phyloP scores from a whole-genome alignment of 2,113 vertebrate genomes.

The Varanus komodoensis region DNA sequence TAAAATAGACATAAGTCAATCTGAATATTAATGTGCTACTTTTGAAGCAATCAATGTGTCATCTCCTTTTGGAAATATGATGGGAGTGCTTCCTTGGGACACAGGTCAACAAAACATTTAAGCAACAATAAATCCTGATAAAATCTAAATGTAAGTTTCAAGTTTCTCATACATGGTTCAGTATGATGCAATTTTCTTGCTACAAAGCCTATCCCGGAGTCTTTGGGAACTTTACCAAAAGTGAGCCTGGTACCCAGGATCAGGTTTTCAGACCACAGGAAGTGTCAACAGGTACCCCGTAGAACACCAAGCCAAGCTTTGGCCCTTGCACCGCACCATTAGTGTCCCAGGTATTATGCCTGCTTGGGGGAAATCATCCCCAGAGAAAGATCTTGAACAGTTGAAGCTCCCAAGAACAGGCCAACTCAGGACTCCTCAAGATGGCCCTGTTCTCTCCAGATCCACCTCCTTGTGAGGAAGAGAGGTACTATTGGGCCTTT shows the following conservation, averaged over 20 bases:
- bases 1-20: conserved; percentile 29
- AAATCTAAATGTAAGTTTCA: conserved; percentile 19
- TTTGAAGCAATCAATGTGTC: conserved; percentile 20
- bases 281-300: not conserved
- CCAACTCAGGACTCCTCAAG: no score
- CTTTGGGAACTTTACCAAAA: not conserved
- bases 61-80: not conserved
- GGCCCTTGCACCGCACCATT: not conserved
- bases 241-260: not conserved
- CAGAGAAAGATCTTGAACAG: no score
- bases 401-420: no score
- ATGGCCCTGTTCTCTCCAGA: no score
- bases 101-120: conserved; percentile 6
- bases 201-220: not conserved
- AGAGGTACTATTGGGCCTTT: no score
- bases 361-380: no score
- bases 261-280: not conserved
- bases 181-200: not conserved
- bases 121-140: not conserved
- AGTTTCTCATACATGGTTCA: not conserved
- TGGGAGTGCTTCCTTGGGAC: not conserved
- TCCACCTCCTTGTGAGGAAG: no score
- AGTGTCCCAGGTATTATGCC: no score
- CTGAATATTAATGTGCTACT: conserved; percentile 31
- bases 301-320: not conserved